Evolutionary conservation across 2,888 invertebrate genomes (phyloP), one percentile per base, ranked within the genome.

Genomic region (Polymixis lichenea): DNA sequence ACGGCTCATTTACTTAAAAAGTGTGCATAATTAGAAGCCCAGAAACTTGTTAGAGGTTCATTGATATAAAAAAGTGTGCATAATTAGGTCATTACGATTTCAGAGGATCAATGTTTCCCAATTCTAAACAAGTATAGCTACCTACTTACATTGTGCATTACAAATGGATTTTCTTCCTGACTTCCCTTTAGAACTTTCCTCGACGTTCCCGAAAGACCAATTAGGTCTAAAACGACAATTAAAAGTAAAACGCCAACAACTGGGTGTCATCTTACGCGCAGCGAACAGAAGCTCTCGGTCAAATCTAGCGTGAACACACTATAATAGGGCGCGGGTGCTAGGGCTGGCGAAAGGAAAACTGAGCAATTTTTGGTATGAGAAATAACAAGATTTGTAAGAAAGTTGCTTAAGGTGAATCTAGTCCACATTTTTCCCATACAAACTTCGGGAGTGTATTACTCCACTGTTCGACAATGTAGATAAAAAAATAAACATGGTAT

Each of bases 281-380:
- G 53, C 78, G 69, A 62, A 61, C 56, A 60, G 38, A 60, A 61
- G 74, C 83, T 67, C 86, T 79, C 78, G 43, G 68, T 77, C 80
- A 81, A 77, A 87, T 72, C 60, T 77, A 80, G 73, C 81, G 74
- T 84, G 84, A 88, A 84, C 80, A 80, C 62, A 49, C 5, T 11
- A 19, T 56, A 62, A 72, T 58, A 69, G 25, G 61, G 55, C 66
- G 68, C 65, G 28, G 32, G 56, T 2, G 32, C 0, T 71, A 82
- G 83, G 78, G 82, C 0, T 78, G 69, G 61, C 70, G 17, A 11
- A 38, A 25, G 1, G 7, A 32, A 6, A 46, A 2, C 0, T 1
- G 17, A 11, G 13, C 0, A 9, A 1, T 22, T 60, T 74, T 60
- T 19, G 32, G 25, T 56, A 56, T 13, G 22, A 13, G 22, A 32